A percentile compares a stretch with the other conserved stretches of the same genome.
These are phyloP conservation scores for Petrophora chlorosata DNA, from an alignment of 2,888 invertebrate species.

Conservation along the genomic window DNA sequence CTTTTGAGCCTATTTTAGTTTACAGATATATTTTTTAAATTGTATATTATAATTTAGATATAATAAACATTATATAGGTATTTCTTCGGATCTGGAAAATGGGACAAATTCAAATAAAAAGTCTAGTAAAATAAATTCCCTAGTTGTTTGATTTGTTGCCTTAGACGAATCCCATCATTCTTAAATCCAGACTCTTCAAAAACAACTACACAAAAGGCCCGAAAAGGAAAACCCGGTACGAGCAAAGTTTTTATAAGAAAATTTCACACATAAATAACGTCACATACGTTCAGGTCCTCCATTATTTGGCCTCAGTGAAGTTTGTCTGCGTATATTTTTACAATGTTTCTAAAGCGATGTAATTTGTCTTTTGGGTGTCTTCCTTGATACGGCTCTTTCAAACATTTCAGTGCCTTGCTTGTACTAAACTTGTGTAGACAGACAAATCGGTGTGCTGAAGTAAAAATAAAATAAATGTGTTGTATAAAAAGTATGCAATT, in stretches of 20 bases:
- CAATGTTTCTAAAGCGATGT: slow-evolving; percentile 62
- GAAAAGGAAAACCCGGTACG: slow-evolving; percentile 56
- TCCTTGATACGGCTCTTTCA: slow-evolving; percentile 36
- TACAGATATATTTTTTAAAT: background rate
- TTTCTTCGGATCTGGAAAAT: too few relatives aligned
- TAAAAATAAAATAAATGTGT: background rate
- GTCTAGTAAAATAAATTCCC: too few relatives aligned
- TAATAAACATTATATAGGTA: too few relatives aligned
- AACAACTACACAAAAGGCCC: slow-evolving; percentile 53
- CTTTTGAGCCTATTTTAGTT: background rate
- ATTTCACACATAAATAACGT: slow-evolving; percentile 76
- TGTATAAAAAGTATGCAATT: too few relatives aligned
- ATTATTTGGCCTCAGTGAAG: slow-evolving; percentile 71
- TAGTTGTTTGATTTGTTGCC: too few relatives aligned
- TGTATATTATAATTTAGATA: too few relatives aligned
- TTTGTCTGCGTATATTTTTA: slow-evolving; percentile 68
- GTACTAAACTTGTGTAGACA: slow-evolving; percentile 31
- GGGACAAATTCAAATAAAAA: too few relatives aligned
- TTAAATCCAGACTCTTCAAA: slow-evolving; percentile 58
- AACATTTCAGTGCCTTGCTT: slow-evolving; percentile 39
- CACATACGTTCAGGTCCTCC: slow-evolving; percentile 71
- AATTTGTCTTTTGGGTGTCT: slow-evolving; percentile 58
- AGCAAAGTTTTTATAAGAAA: slow-evolving; percentile 68
- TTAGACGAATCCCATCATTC: slow-evolving; percentile 61
- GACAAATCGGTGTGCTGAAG: slow-evolving; percentile 6